Conservation (phyloP, 2,888 invertebrate genomes). For the Hirudinaria manillensis region DNA sequence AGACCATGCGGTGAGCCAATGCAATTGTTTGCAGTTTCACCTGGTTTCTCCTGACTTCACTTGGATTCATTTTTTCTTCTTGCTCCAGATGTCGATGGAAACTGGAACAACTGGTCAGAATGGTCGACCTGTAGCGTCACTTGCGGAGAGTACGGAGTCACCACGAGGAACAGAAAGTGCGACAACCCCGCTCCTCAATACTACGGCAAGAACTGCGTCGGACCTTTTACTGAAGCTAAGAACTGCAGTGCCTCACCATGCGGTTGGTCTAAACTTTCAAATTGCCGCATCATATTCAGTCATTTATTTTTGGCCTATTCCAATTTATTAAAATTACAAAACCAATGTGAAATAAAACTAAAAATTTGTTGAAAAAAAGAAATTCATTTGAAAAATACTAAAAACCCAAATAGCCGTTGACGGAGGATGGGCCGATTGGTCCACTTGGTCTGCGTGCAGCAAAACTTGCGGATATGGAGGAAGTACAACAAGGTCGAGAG, state of each 20-base stretch:
- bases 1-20: conserved; percentile 29
- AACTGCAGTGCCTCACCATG: conserved; percentile 31
- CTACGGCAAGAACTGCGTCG: conserved; percentile 34
- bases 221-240: conserved; percentile 26
- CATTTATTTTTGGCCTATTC: no score
- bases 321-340: no score
- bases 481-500: conserved; percentile 27
- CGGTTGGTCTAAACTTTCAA: conserved; percentile 13
- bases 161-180: conserved; percentile 32
- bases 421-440: conserved; percentile 39
- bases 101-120: conserved; percentile 36
- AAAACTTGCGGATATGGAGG: conserved; percentile 36
- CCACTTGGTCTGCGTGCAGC: conserved; percentile 36
- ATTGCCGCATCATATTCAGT: no score
- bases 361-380: no score
- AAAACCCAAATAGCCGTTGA: conserved; percentile 33
- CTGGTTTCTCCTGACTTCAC: neutral
- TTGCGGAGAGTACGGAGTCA: conserved; percentile 37
- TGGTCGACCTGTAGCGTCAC: conserved; percentile 38
- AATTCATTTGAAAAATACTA: no score
- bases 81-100: conserved; percentile 31
- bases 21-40: neutral
- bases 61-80: neutral
- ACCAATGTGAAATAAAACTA: no score
- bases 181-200: conserved; percentile 32